Conservation (phyloP, 2,113 vertebrate species). For the Channa maculata region DNA sequence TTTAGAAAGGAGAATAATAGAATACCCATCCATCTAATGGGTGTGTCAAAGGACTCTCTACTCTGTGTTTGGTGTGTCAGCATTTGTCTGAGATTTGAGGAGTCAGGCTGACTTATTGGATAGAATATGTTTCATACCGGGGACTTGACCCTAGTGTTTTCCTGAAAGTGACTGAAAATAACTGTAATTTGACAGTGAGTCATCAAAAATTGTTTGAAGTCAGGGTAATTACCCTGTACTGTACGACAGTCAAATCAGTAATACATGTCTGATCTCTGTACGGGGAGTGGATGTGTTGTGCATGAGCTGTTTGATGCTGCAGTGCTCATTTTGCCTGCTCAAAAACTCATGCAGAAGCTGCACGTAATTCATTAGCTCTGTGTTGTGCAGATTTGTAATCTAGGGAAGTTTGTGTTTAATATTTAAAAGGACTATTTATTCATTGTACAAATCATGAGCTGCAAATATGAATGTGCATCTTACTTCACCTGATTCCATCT, state of each 20-base stretch:
- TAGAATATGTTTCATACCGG: constrained; percentile 11
- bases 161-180: constrained; percentile 19
- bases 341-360: not conserved
- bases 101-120: constrained; percentile 36
- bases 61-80: constrained; percentile 85
- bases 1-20: constrained; percentile 87
- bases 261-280: constrained; percentile 41
- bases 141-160: not conserved
- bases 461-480: constrained; percentile 19
- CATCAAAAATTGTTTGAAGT: constrained; percentile 13
- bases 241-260: constrained; percentile 6
- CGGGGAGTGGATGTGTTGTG: constrained; percentile 82
- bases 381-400: constrained; percentile 56
- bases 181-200: constrained; percentile 32
- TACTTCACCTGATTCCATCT: no score
- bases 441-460: constrained; percentile 73
- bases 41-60: constrained; percentile 82
- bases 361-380: constrained; percentile 41
- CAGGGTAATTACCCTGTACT: not conserved
- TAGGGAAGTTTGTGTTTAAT: constrained; percentile 52
- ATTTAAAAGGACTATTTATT: constrained; percentile 82
- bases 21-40: constrained; percentile 89
- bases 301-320: constrained; percentile 78
- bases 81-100: constrained; percentile 39
- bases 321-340: constrained; percentile 71